Evolutionary conservation across 2,888 invertebrate species (phyloP).

Genomic region (Agrilus cyanescens): DNA sequence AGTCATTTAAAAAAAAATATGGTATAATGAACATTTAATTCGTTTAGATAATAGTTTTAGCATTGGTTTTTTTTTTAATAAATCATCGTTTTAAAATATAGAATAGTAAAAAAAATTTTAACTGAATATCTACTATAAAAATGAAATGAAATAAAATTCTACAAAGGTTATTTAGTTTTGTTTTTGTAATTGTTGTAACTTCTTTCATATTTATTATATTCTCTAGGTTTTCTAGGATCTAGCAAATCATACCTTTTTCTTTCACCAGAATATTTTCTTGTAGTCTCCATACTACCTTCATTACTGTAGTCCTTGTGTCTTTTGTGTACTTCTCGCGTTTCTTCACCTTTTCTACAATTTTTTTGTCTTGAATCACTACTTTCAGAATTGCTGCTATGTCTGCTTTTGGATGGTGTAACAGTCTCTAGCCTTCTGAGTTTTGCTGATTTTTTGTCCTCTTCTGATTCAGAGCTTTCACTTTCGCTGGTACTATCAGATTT

Average conservation of each 20-base stretch:
- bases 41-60: no score
- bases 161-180: no score
- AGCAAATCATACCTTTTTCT: conserved; percentile 7
- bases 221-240: not conserved
- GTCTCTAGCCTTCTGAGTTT: conserved; percentile 7
- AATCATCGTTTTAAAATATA: no score
- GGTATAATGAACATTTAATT: no score
- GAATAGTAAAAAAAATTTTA: no score
- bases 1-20: no score
- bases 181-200: no score
- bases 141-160: no score
- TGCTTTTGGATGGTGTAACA: conserved; percentile 7
- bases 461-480: conserved; percentile 3
- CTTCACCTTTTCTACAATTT: conserved; percentile 12
- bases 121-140: no score
- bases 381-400: conserved; percentile 5
- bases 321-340: conserved; percentile 15
- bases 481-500: not conserved
- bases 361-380: conserved; percentile 8
- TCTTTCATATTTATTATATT: not conserved
- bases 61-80: no score
- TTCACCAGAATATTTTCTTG: conserved; percentile 11
- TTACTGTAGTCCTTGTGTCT: conserved; percentile 11
- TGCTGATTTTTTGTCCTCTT: not conserved
- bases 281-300: conserved; percentile 4